Conservation (phyloP, 37 sponge, comb jelly and placozoan species). For the Beroe ovata region DNA sequence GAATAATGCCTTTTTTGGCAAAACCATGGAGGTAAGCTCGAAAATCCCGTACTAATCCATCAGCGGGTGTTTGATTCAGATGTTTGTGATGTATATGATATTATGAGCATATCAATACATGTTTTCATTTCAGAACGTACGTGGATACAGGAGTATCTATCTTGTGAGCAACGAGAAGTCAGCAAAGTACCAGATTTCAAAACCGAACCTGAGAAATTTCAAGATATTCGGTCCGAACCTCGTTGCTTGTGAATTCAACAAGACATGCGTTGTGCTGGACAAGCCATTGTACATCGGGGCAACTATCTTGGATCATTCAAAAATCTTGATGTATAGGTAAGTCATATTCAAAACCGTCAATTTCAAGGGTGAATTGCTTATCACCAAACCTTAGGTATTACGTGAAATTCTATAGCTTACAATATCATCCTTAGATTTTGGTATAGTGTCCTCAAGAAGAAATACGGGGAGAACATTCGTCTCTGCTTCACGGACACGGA, state of each 20-base stretch:
- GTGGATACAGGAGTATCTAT: not conserved
- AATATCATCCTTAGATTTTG: not conserved
- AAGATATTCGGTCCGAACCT: not conserved
- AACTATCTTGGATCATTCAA: slow-evolving; percentile 43
- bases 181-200: not conserved
- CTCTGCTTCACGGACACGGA: slow-evolving; percentile 21
- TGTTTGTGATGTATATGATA: no score
- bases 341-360: no score
- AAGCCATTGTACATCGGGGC: not conserved
- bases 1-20: slow-evolving; percentile 66
- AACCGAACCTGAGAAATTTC: not conserved
- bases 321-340: slow-evolving; percentile 39
- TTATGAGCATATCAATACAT: no score
- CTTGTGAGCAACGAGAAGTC: not conserved
- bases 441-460: not conserved
- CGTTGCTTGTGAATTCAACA: not conserved
- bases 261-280: not conserved
- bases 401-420: no score
- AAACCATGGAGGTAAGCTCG: slow-evolving; percentile 50
- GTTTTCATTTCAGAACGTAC: slow-evolving; percentile 18
- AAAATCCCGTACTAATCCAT: no score
- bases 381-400: no score
- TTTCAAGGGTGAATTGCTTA: no score
- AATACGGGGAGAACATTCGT: not conserved
- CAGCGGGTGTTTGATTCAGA: no score